phyloP scores from a whole-genome alignment of 2,797 vertebrate species.

The Margarornis squamiger region DNA sequence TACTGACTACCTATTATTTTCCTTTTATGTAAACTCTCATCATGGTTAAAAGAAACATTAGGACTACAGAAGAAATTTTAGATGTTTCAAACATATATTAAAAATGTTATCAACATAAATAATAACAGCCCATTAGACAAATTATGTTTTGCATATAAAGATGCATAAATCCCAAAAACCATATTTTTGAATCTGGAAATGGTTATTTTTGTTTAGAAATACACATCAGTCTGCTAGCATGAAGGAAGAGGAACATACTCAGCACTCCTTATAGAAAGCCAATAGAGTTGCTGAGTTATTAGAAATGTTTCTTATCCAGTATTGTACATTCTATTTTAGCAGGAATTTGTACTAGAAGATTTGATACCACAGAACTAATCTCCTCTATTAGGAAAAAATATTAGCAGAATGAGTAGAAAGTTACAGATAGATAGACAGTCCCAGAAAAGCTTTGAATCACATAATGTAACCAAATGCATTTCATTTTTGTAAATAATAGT shows the following conservation, averaged over 20 bases:
- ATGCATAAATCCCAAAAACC: neutral
- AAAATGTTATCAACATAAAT: neutral
- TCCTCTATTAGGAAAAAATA: neutral
- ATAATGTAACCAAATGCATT: neutral
- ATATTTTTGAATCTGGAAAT: neutral
- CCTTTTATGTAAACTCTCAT: neutral
- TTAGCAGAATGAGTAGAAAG: neutral
- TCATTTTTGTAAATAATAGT: neutral
- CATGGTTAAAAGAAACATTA: neutral
- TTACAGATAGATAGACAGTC: neutral
- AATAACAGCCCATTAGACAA: neutral
- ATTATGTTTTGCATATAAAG: neutral
- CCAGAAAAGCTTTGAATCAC: neutral
- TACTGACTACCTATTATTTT: neutral
- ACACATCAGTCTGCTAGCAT: neutral
- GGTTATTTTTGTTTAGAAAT: neutral
- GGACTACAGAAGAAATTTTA: neutral
- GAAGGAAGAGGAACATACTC: neutral
- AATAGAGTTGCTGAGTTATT: neutral
- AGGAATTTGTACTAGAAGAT: neutral
- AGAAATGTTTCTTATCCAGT: neutral
- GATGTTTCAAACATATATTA: neutral
- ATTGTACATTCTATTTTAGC: neutral
- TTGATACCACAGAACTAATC: neutral
- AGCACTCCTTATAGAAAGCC: neutral